Conservation (phyloP, 2,113 vertebrate species). For the Bolborhynchus lineola region DNA sequence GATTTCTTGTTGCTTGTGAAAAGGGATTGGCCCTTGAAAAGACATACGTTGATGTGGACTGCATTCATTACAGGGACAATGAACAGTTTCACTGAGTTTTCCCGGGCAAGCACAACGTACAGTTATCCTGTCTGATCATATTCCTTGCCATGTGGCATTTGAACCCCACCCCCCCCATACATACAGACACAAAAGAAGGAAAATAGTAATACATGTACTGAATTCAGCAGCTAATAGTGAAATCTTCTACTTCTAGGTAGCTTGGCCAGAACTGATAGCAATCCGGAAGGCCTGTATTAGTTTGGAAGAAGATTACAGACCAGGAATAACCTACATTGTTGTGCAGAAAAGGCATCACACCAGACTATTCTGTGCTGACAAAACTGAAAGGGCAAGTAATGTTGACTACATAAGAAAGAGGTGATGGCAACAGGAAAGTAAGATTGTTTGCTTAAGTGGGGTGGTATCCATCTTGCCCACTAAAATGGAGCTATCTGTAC, state of each 20-base stretch:
- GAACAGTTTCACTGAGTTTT: neutral
- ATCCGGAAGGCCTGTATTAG: slow-evolving; percentile 99
- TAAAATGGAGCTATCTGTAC: neutral
- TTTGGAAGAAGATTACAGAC: slow-evolving; percentile 96
- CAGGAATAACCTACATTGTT: slow-evolving; percentile 98
- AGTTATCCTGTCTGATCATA: neutral
- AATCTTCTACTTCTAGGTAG: slow-evolving; percentile 80
- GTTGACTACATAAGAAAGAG: neutral
- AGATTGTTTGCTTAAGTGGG: neutral
- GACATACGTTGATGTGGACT: accelerated
- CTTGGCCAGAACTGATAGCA: slow-evolving; percentile 97
- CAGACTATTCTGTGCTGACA: slow-evolving; percentile 96
- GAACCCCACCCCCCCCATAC: neutral
- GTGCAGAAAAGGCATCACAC: slow-evolving; percentile 99
- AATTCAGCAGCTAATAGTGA: neutral
- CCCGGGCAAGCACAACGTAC: neutral
- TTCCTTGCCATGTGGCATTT: accelerated
- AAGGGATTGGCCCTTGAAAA: neutral
- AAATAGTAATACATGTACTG: neutral
- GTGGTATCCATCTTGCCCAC: neutral
- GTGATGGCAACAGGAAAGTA: neutral
- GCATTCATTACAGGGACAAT: neutral
- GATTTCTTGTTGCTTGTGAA: neutral
- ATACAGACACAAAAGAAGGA: neutral
- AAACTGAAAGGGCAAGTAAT: slow-evolving; percentile 91